Conservation (phyloP, 1,140 invertebrate species). For the Wiebesia pumilae region DNA sequence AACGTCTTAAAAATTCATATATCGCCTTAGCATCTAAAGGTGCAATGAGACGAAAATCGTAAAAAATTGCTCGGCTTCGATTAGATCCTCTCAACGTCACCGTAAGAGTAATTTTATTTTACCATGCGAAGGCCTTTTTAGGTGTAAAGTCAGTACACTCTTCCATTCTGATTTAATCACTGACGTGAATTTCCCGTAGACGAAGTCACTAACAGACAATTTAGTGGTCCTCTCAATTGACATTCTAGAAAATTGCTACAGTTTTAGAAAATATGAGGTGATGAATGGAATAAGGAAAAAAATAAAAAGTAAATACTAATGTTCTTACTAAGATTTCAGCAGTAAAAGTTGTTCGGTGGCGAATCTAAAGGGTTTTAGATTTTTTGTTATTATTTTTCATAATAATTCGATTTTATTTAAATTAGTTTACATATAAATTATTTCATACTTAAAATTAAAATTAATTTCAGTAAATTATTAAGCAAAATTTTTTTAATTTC, state of each 20-base stretch:
- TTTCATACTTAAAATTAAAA: too few species aligned
- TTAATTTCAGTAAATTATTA: too few species aligned
- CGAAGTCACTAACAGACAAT: neutral
- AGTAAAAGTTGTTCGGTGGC: neutral
- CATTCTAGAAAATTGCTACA: neutral
- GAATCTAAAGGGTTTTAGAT: neutral
- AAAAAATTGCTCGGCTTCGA: neutral
- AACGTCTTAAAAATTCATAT: neutral
- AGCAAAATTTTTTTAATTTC: too few species aligned
- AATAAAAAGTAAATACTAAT: neutral
- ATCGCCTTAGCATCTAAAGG: neutral
- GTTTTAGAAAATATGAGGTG: neutral
- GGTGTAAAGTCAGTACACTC: neutral
- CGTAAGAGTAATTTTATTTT: slow-evolving; percentile 11
- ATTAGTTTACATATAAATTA: too few species aligned
- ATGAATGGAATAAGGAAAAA: neutral
- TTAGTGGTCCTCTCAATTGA: neutral
- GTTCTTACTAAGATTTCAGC: neutral
- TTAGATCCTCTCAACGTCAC: neutral
- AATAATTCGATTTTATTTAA: too few species aligned
- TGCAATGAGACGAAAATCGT: neutral
- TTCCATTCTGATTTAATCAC: slow-evolving; percentile 26
- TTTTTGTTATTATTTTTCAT: neutral
- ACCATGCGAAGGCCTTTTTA: neutral
- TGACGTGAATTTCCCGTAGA: neutral